These are phyloP conservation scores for Halcyon badia DNA, from an alignment of 2,797 vertebrate genomes.

Conservation along the genomic window DNA sequence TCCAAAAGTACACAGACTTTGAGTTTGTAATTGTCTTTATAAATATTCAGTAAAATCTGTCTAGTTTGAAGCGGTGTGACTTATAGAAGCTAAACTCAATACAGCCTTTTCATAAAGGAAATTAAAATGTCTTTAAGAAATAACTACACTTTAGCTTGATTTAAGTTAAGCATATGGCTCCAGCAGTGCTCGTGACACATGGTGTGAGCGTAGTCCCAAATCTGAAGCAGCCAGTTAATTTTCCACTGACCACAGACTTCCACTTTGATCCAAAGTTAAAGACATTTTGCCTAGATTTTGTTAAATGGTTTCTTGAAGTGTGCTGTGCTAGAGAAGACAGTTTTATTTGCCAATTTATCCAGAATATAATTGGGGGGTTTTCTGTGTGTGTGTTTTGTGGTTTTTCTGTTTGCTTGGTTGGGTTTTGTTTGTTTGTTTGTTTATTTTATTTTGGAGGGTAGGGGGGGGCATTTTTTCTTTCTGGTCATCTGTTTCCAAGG, in stretches of 20 bases:
- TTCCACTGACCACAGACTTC: neutral
- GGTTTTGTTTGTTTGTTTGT: neutral
- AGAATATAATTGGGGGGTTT: neutral
- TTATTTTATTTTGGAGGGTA: too few species aligned
- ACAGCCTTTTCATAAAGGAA: neutral
- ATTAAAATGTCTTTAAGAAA: neutral
- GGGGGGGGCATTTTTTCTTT: too few species aligned
- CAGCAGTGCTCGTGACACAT: neutral
- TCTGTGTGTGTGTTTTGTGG: neutral
- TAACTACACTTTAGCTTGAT: neutral
- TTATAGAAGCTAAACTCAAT: neutral
- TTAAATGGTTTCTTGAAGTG: neutral
- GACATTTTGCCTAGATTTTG: neutral
- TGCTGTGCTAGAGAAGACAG: neutral
- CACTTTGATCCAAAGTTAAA: neutral
- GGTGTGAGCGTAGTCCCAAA: neutral
- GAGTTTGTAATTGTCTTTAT: neutral
- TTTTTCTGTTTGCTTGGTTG: neutral
- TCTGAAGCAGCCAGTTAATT: neutral
- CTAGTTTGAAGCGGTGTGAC: neutral
- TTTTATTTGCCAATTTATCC: neutral
- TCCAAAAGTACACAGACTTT: neutral
- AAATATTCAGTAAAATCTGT: slow-evolving; percentile 1
- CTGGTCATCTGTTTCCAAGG: neutral
- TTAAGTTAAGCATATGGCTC: neutral